These are phyloP conservation scores for Agelas oroides DNA, from an alignment of 37 sponge, comb jelly and placozoan genomes.

Conservation along the genomic window DNA sequence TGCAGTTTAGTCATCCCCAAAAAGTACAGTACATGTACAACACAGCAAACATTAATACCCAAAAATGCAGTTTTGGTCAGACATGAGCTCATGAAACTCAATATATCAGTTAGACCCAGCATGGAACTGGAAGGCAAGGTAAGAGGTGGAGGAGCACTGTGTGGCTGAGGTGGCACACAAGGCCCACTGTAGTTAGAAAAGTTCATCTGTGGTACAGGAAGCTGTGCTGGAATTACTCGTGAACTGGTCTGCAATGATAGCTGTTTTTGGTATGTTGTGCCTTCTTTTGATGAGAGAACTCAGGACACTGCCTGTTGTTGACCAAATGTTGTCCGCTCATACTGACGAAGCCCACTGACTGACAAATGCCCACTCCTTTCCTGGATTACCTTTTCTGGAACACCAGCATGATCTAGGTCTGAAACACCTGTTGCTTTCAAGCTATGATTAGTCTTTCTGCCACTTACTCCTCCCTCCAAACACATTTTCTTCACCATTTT, in stretches of 20 bases:
- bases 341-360: constrained; percentile 13
- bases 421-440: constrained; percentile 34
- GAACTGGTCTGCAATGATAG: background rate
- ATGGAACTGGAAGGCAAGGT: too few species aligned
- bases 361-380: constrained; percentile 39
- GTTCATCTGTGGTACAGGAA: background rate
- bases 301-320: constrained; percentile 39
- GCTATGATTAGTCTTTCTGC: constrained; percentile 47
- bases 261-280: background rate
- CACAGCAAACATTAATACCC: too few species aligned
- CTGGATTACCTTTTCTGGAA: constrained; percentile 38
- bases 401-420: constrained; percentile 22
- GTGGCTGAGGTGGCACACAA: too few species aligned
- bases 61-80: too few species aligned
- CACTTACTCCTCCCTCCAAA: background rate
- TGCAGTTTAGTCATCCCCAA: too few species aligned
- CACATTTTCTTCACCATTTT: constrained; percentile 52
- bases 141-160: too few species aligned
- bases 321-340: constrained; percentile 17
- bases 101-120: too few species aligned
- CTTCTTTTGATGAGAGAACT: constrained; percentile 1
- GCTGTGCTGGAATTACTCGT: background rate
- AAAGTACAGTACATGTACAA: too few species aligned
- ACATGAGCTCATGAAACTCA: too few species aligned
- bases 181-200: constrained; percentile 11